Evolutionary conservation across 2,113 vertebrate species (phyloP).

Genomic region (Plotosus lineatus): DNA sequence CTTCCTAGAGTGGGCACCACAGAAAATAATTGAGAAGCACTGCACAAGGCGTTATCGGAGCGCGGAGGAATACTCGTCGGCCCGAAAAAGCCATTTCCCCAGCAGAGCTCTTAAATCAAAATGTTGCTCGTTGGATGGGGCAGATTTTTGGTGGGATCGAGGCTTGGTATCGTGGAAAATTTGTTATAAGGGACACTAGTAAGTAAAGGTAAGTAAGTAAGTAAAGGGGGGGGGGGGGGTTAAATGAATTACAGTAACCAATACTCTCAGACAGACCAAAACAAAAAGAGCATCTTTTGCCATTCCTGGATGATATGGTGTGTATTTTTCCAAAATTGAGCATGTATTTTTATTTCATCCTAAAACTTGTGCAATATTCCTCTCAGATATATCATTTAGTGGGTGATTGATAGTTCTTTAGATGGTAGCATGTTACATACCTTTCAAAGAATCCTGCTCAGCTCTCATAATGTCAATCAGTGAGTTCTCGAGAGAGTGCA

Average conservation of each 20-base stretch:
- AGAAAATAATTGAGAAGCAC: no score
- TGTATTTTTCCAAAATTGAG: not conserved
- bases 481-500: constrained; percentile 98
- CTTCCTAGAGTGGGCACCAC: no score
- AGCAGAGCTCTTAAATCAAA: no score
- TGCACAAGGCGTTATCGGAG: no score
- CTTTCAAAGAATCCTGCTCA: constrained; percentile 99
- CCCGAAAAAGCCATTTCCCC: no score
- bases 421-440: constrained; percentile 73
- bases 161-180: no score
- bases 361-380: not conserved
- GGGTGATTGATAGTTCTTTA: not conserved
- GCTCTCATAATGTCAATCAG: constrained; percentile 99
- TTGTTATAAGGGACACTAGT: no score
- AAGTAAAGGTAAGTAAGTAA: no score
- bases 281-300: not conserved
- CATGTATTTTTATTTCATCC: not conserved
- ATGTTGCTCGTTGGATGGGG: no score
- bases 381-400: not conserved
- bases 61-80: no score
- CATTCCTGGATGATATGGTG: not conserved
- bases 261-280: not conserved
- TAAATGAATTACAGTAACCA: not conserved
- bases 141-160: no score
- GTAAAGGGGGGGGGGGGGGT: no score